Conservation (phyloP, 2,797 vertebrate species). For the Sebastes miniatus region DNA sequence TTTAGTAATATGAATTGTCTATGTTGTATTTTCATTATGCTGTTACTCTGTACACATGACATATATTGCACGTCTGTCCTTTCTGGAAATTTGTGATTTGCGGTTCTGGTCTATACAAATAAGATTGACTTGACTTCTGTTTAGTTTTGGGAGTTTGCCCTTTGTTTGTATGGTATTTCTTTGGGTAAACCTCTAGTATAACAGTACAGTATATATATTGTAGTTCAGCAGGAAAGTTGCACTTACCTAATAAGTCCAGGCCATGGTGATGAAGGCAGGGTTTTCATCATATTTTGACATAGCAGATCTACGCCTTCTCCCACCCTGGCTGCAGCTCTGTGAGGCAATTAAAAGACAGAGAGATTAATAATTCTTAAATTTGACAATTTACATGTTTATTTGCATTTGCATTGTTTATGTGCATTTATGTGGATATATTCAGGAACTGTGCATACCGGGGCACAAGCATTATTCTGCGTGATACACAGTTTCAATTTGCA, state of each 20-base stretch:
- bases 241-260: conserved; percentile 40
- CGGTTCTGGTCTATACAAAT: too few relatives aligned
- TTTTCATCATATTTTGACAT: background rate
- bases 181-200: background rate
- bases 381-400: background rate
- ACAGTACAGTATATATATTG: too few relatives aligned
- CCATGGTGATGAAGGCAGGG: conserved; percentile 30
- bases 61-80: too few relatives aligned
- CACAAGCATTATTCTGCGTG: background rate
- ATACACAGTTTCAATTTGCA: conserved; percentile 50
- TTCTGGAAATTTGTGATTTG: too few relatives aligned
- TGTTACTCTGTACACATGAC: too few relatives aligned
- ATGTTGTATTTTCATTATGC: too few relatives aligned
- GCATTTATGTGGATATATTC: background rate
- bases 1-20: too few relatives aligned
- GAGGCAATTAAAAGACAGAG: background rate
- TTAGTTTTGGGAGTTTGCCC: background rate
- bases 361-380: background rate
- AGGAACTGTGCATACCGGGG: conserved; percentile 16
- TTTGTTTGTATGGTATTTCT: background rate
- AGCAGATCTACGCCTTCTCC: conserved; percentile 26
- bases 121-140: background rate
- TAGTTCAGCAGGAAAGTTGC: background rate
- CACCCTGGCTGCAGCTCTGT: conserved; percentile 13
- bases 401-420: background rate